Conservation (phyloP, 2,888 invertebrate genomes). For the Mythimna lalbum region DNA sequence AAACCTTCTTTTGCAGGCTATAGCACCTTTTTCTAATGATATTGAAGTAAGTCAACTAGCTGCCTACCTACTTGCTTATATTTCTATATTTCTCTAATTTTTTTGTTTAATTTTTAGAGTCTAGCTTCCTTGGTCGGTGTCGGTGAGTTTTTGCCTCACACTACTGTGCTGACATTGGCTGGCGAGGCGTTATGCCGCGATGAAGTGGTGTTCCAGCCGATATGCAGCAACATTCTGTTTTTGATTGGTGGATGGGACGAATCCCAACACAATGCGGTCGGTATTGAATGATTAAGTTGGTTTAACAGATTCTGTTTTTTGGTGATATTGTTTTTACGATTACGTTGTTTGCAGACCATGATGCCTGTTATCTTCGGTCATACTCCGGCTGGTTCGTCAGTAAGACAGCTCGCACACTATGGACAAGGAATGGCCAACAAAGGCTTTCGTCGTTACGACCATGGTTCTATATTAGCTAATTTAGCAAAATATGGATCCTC, state of each 20-base stretch:
- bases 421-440: slow-evolving; percentile 91
- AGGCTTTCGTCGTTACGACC: slow-evolving; percentile 90
- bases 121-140: slow-evolving; percentile 85
- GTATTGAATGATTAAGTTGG: slow-evolving; percentile 8
- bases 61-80: neutral
- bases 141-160: slow-evolving; percentile 92
- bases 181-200: slow-evolving; percentile 90
- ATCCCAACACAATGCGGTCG: slow-evolving; percentile 75
- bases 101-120: slow-evolving; percentile 67
- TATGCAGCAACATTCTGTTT: slow-evolving; percentile 93
- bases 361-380: slow-evolving; percentile 92
- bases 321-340: neutral
- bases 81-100: neutral
- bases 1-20: slow-evolving; percentile 83
- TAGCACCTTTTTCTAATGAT: slow-evolving; percentile 82
- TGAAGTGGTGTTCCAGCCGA: slow-evolving; percentile 86
- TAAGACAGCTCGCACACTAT: slow-evolving; percentile 93
- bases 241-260: slow-evolving; percentile 92
- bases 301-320: neutral
- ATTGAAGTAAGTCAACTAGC: slow-evolving; percentile 78
- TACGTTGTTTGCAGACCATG: slow-evolving; percentile 89
- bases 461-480: slow-evolving; percentile 87
- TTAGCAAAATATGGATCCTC: slow-evolving; percentile 87
- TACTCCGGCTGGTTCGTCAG: slow-evolving; percentile 93
- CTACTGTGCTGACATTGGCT: slow-evolving; percentile 85